Evolutionary conservation across 1,140 invertebrate genomes (phyloP).

Genomic region (Galendromus occidentalis): DNA sequence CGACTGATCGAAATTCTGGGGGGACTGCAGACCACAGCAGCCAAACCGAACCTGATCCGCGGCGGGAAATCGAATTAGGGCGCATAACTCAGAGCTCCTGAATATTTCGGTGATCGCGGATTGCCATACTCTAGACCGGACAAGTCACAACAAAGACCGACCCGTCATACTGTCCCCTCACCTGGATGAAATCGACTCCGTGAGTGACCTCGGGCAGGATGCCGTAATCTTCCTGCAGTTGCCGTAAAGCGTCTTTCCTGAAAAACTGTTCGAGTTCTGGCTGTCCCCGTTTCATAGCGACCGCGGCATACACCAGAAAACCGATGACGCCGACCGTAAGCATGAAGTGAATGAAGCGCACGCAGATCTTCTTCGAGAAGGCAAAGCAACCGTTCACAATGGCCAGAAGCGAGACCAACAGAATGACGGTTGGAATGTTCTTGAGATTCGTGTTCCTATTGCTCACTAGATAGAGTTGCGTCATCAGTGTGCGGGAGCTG

Average conservation of each 20-base stretch:
- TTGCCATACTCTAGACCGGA: no score
- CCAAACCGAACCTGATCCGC: neutral
- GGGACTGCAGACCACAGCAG: neutral
- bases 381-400: conserved; percentile 3
- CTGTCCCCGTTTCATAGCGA: neutral
- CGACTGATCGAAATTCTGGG: neutral
- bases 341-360: neutral
- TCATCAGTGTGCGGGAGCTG: neutral
- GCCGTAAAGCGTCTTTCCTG: neutral
- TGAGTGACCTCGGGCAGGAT: neutral
- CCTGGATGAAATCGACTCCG: neutral
- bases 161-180: neutral
- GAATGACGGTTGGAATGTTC: neutral
- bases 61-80: no score
- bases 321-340: neutral
- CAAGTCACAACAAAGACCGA: no score
- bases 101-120: no score
- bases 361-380: neutral
- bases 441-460: neutral
- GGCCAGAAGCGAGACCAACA: neutral
- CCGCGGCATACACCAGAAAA: neutral
- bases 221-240: neutral
- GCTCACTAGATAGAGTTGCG: neutral
- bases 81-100: no score
- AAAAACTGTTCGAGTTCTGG: neutral